These are phyloP conservation scores for Tragelaphus scriptus DNA, from an alignment of 2,113 vertebrate genomes.

Conservation along the genomic window DNA sequence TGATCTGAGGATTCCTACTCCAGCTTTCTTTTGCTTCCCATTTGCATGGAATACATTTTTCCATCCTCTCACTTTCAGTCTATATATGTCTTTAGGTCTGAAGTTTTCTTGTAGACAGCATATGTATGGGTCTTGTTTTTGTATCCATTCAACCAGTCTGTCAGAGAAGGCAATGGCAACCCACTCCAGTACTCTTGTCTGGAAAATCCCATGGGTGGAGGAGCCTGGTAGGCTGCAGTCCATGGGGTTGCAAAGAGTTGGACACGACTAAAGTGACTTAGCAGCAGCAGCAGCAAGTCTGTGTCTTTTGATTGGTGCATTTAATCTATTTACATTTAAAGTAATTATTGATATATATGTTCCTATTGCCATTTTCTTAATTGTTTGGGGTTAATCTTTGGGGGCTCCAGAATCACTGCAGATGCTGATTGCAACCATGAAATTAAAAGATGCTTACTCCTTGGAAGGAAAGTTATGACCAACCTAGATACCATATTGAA, in stretches of 20 bases:
- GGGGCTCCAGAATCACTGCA: background rate
- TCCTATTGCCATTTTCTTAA: background rate
- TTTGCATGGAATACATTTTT: background rate
- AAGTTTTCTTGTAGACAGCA: background rate
- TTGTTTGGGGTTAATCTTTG: background rate
- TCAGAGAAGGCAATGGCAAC: background rate
- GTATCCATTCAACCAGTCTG: background rate
- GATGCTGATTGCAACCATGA: background rate
- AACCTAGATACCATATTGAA: background rate
- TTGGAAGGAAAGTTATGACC: background rate
- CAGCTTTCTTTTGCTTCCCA: background rate
- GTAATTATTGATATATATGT: background rate
- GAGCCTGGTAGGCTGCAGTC: no score
- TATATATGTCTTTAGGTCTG: background rate
- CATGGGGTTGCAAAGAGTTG: no score
- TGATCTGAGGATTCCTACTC: background rate
- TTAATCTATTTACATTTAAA: background rate
- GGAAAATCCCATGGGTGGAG: no score
- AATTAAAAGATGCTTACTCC: background rate
- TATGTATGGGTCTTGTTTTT: background rate
- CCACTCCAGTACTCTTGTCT: no score
- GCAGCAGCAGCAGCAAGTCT: background rate
- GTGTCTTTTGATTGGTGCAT: background rate
- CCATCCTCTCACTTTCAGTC: background rate
- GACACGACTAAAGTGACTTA: no score